A percentile compares a stretch with the other conserved stretches of the same genome.
Conservation (phyloP, 2,888 invertebrate genomes). For the Cotesia congregata region DNA sequence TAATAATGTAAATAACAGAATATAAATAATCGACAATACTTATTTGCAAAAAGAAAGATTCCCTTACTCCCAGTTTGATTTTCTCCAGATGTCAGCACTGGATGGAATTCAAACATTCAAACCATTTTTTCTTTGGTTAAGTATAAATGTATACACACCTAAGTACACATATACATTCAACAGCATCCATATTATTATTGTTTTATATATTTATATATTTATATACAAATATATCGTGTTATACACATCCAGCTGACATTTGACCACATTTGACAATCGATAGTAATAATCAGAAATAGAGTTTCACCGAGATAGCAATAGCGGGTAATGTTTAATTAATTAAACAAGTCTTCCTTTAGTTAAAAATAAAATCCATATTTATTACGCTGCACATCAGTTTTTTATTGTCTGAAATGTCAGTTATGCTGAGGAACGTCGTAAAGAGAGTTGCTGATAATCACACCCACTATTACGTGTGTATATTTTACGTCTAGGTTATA, state of each 20-base stretch:
- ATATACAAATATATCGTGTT: not conserved
- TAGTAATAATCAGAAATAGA: slow-evolving; percentile 32
- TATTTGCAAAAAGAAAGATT: not conserved
- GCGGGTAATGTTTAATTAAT: slow-evolving; percentile 22
- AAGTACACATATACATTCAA: no score
- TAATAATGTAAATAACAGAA: no score
- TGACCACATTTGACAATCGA: slow-evolving; percentile 23
- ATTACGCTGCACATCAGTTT: not conserved
- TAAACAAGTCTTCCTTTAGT: slow-evolving; percentile 33
- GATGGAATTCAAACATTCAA: not conserved
- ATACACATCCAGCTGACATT: slow-evolving; percentile 11
- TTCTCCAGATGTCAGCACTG: slow-evolving; percentile 1
- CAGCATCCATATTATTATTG: no score
- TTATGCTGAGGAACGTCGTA: not conserved
- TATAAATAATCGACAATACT: no score
- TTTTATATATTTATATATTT: not conserved
- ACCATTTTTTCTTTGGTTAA: not conserved
- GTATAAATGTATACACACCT: not conserved
- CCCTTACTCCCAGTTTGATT: not conserved
- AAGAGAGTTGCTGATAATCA: not conserved
- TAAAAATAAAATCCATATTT: slow-evolving; percentile 12
- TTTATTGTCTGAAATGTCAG: not conserved
- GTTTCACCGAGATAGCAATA: not conserved
- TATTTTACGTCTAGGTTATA: not conserved
- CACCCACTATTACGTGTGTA: not conserved